Conservation (phyloP, 1,140 invertebrate genomes). For the Trichogramma pretiosum region DNA sequence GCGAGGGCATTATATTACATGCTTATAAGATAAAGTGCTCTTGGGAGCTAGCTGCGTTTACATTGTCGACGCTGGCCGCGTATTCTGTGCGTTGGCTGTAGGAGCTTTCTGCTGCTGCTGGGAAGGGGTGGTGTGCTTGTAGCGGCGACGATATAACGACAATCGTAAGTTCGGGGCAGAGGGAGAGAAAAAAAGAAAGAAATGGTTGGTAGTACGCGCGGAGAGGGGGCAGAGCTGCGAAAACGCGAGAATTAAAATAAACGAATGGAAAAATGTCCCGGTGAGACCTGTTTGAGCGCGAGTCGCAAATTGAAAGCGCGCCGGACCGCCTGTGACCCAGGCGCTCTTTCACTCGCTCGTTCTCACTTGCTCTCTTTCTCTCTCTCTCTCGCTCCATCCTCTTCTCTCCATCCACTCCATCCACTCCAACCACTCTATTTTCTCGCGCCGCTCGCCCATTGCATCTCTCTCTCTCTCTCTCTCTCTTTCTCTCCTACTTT, state of each 20-base stretch:
- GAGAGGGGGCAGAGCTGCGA: slow-evolving; percentile 10
- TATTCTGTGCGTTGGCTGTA: no score
- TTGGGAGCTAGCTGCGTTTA: no score
- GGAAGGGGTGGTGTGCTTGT: no score
- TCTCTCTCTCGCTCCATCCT: slow-evolving; percentile 10
- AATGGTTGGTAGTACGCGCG: not conserved
- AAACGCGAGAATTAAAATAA: slow-evolving; percentile 30
- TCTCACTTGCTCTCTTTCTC: not conserved
- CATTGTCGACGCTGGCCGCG: no score
- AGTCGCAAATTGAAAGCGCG: slow-evolving; percentile 31
- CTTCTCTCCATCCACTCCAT: not conserved
- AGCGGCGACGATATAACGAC: no score
- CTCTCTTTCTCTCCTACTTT: no score
- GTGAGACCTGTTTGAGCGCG: slow-evolving; percentile 31
- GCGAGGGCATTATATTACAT: no score
- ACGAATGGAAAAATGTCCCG: slow-evolving; percentile 23
- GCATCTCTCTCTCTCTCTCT: no score
- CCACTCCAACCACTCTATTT: not conserved
- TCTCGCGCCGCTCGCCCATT: not conserved
- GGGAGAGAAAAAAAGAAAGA: not conserved
- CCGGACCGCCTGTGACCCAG: not conserved
- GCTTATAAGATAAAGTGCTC: no score
- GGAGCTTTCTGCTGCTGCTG: no score
- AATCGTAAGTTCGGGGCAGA: no score
- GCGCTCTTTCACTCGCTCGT: not conserved